Evolutionary conservation across 2,888 invertebrate genomes (phyloP).

Genomic region (Perizoma flavofasciatum): DNA sequence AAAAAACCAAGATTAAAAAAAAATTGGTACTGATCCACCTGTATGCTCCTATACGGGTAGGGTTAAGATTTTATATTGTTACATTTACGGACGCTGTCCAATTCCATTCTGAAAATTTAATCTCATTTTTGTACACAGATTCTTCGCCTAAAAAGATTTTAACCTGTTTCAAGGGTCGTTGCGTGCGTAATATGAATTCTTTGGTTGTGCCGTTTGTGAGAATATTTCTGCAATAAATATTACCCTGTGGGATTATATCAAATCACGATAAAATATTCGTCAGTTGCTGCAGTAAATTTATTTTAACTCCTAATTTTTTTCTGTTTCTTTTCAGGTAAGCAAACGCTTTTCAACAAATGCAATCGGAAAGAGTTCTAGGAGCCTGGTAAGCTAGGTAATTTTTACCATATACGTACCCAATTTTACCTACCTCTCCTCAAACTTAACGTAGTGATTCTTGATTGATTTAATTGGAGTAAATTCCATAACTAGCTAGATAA

Average conservation of each 20-base stretch:
- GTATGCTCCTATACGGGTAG: constrained; percentile 10
- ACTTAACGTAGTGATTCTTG: too few species aligned
- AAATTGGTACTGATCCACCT: too few species aligned
- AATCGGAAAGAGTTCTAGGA: too few species aligned
- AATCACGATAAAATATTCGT: constrained; percentile 15
- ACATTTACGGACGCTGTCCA: constrained; percentile 21
- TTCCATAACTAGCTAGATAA: too few species aligned
- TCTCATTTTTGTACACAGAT: constrained; percentile 29
- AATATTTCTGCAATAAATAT: constrained; percentile 26
- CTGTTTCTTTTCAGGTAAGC: constrained; percentile 36
- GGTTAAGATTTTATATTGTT: constrained; percentile 23
- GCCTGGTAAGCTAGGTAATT: too few species aligned
- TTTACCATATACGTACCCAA: too few species aligned
- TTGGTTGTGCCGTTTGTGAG: constrained; percentile 21
- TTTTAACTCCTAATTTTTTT: constrained; percentile 9
- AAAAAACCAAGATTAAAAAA: too few species aligned
- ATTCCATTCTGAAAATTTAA: constrained; percentile 27
- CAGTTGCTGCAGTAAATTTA: too few species aligned
- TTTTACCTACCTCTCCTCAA: too few species aligned
- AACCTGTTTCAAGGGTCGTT: constrained; percentile 27
- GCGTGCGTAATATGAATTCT: constrained; percentile 26
- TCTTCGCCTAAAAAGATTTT: constrained; percentile 24
- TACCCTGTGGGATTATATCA: constrained; percentile 22
- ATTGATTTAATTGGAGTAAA: too few species aligned
- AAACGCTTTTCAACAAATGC: constrained; percentile 3